Evolutionary conservation across 2,888 invertebrate genomes (phyloP), one percentile per base, ranked within the genome.

Genomic region (Hydrotaea diabolus): DNA sequence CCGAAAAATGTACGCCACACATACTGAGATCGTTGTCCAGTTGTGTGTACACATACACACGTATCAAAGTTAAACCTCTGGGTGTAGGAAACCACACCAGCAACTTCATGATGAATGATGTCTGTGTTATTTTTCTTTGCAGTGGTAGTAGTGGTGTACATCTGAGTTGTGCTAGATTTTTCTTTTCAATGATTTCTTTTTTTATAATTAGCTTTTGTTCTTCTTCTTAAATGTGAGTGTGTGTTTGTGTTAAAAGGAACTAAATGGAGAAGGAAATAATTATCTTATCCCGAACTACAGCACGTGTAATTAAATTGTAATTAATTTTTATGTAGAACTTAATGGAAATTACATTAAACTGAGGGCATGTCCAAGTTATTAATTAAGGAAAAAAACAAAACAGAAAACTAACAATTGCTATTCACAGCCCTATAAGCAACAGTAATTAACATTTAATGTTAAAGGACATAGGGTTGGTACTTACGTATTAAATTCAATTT

Each of bases 281-380:
- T 64, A 72, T 43, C 62, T 46, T 23, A 77, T 73, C 71, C 31
- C 43, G 46, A 66, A 75, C 36, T 19, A 39, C 39, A 5, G 17
- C 36, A 43, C 57, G 53, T n/a, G 39, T 39, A 77, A 62, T 69
- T 46, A 69, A 69, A 69, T 69, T 69, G 46, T 46, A 69, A 69
- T 69, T 69, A 69, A 69, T 46, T 69, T 69, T 69, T 23, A 46
- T 69, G 46, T 46, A n/a, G 7, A 39, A 69, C 69, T 69, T 46
- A 69, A 69, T 69, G 69, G 69, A 69, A 69, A 69, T 69, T 69
- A 69, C 21, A 69, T 69, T 69, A 46, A 69, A 46, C 43, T 23
- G 23, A 8, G 43, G 46, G 21, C 46, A 69, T 46, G 46, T 43
- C 69, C 43, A 46, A 23, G 39, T 69, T 69, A 69, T 69, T 69